Conservation (phyloP, 1,140 invertebrate species). For the Diabrotica undecimpunctata region DNA sequence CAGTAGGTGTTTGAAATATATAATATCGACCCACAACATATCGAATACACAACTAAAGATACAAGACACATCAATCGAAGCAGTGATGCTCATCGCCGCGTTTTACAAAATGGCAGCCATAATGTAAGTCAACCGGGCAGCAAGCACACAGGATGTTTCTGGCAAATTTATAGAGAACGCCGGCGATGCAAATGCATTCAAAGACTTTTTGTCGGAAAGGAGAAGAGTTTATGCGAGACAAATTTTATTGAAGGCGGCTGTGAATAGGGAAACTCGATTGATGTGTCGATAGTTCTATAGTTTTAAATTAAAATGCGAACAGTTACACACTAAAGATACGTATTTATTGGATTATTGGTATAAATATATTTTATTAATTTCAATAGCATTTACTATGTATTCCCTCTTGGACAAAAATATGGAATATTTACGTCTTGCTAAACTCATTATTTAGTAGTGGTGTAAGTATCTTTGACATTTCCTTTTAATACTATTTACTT, state of each 20-base stretch:
- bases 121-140: constrained; percentile 32
- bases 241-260: background rate
- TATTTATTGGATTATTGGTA: too few species aligned
- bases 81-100: constrained; percentile 30
- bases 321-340: too few species aligned
- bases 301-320: too few species aligned
- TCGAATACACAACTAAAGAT: constrained; percentile 20
- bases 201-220: constrained; percentile 9
- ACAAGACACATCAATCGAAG: constrained; percentile 32
- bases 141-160: constrained; percentile 19
- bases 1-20: too few species aligned
- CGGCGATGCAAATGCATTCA: constrained; percentile 17
- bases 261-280: background rate
- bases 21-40: constrained; percentile 21
- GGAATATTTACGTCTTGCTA: too few species aligned
- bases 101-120: constrained; percentile 34
- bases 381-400: too few species aligned
- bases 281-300: background rate
- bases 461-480: too few species aligned
- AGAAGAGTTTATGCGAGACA: constrained; percentile 11
- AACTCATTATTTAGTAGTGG: too few species aligned
- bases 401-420: too few species aligned
- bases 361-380: too few species aligned
- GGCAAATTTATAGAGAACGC: constrained; percentile 15
- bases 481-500: too few species aligned